A percentile compares a stretch with the other conserved stretches of the same genome.
Evolutionary conservation across 2,113 vertebrate species (phyloP).

Genomic region (Hippocampus comes): DNA sequence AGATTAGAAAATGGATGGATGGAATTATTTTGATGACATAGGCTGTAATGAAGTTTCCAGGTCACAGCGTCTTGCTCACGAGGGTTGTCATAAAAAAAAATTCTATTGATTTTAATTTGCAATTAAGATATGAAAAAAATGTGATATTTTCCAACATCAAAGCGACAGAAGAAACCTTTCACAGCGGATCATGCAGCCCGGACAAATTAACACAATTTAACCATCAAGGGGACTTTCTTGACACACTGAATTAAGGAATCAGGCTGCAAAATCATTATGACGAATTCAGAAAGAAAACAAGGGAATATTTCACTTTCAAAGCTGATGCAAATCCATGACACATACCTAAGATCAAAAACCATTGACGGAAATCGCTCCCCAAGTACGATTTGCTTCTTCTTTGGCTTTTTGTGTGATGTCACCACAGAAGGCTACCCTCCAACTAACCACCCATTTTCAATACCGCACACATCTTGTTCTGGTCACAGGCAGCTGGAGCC

Average conservation of each 20-base stretch:
- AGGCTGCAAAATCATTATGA: background rate
- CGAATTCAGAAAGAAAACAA: background rate
- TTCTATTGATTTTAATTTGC: conserved; percentile 1
- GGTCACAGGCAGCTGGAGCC: too few relatives aligned
- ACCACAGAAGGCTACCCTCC: too few relatives aligned
- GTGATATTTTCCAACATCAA: conserved; percentile 17
- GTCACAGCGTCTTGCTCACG: conserved; percentile 12
- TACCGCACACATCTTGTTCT: too few relatives aligned
- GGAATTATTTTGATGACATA: background rate
- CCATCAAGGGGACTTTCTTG: background rate
- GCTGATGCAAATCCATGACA: background rate
- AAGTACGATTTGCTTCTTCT: too few relatives aligned
- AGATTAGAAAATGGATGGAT: too few relatives aligned
- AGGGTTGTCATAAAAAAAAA: conserved; percentile 35
- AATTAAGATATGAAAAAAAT: conserved; percentile 41
- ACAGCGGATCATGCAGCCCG: background rate
- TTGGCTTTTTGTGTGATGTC: too few relatives aligned
- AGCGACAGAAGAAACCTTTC: background rate
- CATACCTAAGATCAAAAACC: too few relatives aligned
- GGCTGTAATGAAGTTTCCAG: background rate
- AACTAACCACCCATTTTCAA: too few relatives aligned
- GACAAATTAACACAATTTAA: background rate
- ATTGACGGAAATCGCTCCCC: background rate
- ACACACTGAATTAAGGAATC: background rate
- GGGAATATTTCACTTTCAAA: background rate